A percentile compares a stretch with the other conserved stretches of the same genome.
Conservation (phyloP, 1,140 invertebrate genomes). For the Bacillus rossius region DNA sequence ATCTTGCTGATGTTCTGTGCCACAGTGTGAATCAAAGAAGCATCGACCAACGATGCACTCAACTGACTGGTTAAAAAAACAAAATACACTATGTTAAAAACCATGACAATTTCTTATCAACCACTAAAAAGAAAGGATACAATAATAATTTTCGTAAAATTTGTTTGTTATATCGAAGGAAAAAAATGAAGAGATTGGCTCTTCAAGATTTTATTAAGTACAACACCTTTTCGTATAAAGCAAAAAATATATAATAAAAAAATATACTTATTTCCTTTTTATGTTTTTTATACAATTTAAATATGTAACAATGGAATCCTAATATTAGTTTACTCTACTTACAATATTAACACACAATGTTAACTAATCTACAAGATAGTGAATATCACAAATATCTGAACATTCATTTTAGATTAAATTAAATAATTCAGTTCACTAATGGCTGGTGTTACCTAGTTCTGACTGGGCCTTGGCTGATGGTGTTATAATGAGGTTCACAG, state of each 20-base stretch:
- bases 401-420: no score
- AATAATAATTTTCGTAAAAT: not conserved
- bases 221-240: not conserved
- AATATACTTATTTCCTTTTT: no score
- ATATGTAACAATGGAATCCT: no score
- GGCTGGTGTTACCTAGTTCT: no score
- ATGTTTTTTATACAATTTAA: no score
- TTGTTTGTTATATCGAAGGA: not conserved
- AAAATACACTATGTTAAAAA: not conserved
- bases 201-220: not conserved
- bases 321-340: no score
- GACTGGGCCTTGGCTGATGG: no score
- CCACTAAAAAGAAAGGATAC: not conserved
- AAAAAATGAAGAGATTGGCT: not conserved
- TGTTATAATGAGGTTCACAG: no score
- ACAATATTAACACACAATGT: no score
- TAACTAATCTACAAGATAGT: no score
- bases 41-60: slow-evolving; percentile 69
- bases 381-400: no score
- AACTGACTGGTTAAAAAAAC: slow-evolving; percentile 54
- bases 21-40: slow-evolving; percentile 59
- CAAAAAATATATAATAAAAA: not conserved
- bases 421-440: no score
- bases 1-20: slow-evolving; percentile 74
- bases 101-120: not conserved